Evolutionary conservation across 1,140 invertebrate species (phyloP).

Genomic region (Octopus sinensis): DNA sequence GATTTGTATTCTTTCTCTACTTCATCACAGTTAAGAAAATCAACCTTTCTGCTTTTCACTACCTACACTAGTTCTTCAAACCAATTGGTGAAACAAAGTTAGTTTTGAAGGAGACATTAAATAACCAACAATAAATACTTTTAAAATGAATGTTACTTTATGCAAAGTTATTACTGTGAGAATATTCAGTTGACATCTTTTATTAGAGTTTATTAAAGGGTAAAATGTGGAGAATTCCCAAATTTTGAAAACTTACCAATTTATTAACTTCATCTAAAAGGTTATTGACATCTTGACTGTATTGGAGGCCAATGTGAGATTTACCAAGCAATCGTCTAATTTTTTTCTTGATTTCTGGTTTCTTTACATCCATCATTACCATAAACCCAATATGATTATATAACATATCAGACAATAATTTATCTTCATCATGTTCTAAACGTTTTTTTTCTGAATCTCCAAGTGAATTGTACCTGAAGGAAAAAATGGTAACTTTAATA

Average conservation of each 20-base stretch:
- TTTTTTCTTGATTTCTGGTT: conserved; percentile 85
- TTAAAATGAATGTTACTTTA: too few relatives aligned
- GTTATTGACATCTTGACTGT: conserved; percentile 96
- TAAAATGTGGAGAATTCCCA: too few relatives aligned
- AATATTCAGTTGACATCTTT: too few relatives aligned
- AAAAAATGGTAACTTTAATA: background rate
- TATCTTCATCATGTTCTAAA: conserved; percentile 96
- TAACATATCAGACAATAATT: conserved; percentile 88
- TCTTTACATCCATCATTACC: conserved; percentile 87
- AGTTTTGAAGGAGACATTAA: too few relatives aligned
- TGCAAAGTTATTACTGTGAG: too few relatives aligned
- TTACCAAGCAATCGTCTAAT: conserved; percentile 91
- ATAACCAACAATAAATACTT: too few relatives aligned
- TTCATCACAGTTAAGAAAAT: too few relatives aligned
- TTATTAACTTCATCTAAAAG: conserved; percentile 92
- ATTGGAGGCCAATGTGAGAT: conserved; percentile 95
- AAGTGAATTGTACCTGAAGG: conserved; percentile 77
- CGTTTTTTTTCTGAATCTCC: conserved; percentile 92
- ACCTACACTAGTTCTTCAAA: too few relatives aligned
- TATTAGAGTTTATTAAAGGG: too few relatives aligned
- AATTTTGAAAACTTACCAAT: conserved; percentile 68
- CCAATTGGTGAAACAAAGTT: too few relatives aligned
- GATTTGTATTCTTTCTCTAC: too few relatives aligned
- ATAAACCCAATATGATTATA: conserved; percentile 96
- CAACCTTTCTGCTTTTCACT: too few relatives aligned